phyloP scores from a whole-genome alignment of 1,140 invertebrate genomes.

The Tetramorium alpestre region DNA sequence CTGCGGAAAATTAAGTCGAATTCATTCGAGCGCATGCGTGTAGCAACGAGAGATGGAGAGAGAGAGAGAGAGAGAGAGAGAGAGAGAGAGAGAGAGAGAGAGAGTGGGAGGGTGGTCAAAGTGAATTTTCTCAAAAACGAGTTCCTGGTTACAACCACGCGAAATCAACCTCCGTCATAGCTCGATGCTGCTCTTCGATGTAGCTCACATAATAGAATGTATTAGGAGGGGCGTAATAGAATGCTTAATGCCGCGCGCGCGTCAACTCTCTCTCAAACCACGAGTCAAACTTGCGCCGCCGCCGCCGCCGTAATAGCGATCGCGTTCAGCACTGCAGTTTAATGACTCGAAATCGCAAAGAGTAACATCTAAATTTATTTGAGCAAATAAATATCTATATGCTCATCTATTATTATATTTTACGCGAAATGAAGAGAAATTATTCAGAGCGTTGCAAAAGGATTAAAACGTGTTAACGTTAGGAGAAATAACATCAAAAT shows the following conservation, averaged over 20 bases:
- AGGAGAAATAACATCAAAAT: not conserved
- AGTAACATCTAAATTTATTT: not conserved
- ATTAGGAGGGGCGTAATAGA: slow-evolving; percentile 44
- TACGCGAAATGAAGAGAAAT: not conserved
- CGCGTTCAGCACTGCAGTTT: not conserved
- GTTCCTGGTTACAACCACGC: not conserved
- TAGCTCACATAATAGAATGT: slow-evolving; percentile 35
- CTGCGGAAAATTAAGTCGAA: slow-evolving; percentile 48
- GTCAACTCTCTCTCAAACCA: not conserved
- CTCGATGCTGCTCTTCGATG: not conserved
- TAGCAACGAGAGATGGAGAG: not conserved
- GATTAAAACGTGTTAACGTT: not conserved
- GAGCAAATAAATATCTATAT: too few species aligned
- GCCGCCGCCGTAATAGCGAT: not conserved
- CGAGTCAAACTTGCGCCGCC: not conserved
- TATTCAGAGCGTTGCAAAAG: not conserved
- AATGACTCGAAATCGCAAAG: not conserved
- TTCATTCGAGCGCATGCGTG: slow-evolving; percentile 32
- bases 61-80: not conserved
- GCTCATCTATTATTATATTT: too few species aligned
- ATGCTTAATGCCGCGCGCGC: slow-evolving; percentile 14
- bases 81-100: too few species aligned
- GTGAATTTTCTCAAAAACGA: slow-evolving; percentile 44
- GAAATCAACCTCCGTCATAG: slow-evolving; percentile 8
- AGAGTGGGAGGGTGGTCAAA: not conserved